Conservation (phyloP, 2,797 vertebrate genomes). For the Hemitrygon akajei region DNA sequence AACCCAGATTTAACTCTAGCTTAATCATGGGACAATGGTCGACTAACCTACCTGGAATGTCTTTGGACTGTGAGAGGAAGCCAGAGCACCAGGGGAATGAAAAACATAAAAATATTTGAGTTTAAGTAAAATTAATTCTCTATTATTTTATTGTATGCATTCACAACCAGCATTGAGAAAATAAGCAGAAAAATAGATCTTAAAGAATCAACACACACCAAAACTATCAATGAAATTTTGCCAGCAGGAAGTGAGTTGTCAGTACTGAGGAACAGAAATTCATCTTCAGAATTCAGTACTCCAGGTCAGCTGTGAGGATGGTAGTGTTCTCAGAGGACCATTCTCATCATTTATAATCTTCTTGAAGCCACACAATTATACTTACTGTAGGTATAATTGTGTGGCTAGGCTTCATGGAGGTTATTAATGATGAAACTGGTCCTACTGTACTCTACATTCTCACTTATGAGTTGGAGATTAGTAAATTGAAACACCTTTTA, state of each 20-base stretch:
- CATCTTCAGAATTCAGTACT: background rate
- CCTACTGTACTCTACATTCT: background rate
- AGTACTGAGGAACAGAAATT: background rate
- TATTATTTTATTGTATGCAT: background rate
- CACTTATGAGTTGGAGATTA: background rate
- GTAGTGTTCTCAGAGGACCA: background rate
- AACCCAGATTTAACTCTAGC: no score
- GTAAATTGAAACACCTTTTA: background rate
- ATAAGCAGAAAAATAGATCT: background rate
- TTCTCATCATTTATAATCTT: background rate
- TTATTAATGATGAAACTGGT: no score
- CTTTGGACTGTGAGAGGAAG: no score
- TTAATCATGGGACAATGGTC: no score
- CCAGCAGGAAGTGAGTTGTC: background rate
- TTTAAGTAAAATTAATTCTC: background rate
- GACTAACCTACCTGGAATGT: no score
- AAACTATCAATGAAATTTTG: no score
- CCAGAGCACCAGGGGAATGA: no score
- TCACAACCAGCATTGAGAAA: background rate
- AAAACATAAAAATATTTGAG: background rate
- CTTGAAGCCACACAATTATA: background rate
- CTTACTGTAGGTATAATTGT: background rate
- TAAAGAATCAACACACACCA: background rate
- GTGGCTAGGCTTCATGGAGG: no score
- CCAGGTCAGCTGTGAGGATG: background rate